A percentile compares a stretch with the other conserved stretches of the same genome.
Evolutionary conservation across 2,113 vertebrate genomes (phyloP).

Genomic region (Leptodactylus fuscus): DNA sequence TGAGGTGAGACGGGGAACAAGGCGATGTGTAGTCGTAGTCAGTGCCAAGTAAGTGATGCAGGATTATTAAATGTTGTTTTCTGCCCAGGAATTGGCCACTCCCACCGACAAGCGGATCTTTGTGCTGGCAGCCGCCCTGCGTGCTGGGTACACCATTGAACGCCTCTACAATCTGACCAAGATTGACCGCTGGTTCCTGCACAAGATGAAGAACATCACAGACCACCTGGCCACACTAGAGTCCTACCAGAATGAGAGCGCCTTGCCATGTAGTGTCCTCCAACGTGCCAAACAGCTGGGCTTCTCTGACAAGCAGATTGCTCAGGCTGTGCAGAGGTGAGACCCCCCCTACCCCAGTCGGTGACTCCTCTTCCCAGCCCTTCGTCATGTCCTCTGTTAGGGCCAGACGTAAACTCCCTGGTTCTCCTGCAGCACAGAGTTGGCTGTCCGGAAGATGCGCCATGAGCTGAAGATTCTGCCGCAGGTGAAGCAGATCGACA

Average conservation of each 20-base stretch:
- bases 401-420: neutral
- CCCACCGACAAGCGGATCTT: constrained; percentile 97
- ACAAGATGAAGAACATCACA: constrained; percentile 94
- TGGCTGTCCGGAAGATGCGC: constrained; percentile 90
- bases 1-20: constrained; percentile 68
- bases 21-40: neutral
- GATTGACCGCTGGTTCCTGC: constrained; percentile 96
- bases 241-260: constrained; percentile 75
- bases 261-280: constrained; percentile 81
- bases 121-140: constrained; percentile 88
- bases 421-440: constrained; percentile 83
- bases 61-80: neutral
- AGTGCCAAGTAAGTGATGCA: neutral
- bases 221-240: constrained; percentile 84
- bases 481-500: constrained; percentile 95
- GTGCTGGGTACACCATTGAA: constrained; percentile 86
- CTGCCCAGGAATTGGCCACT: constrained; percentile 86
- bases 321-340: constrained; percentile 90
- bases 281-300: constrained; percentile 90
- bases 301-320: constrained; percentile 97
- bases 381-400: neutral
- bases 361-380: fast-evolving
- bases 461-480: constrained; percentile 89
- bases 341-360: neutral
- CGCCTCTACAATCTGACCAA: constrained; percentile 92